Evolutionary conservation across 2,797 vertebrate genomes (phyloP).

Genomic region (Anguilla pacifica): DNA sequence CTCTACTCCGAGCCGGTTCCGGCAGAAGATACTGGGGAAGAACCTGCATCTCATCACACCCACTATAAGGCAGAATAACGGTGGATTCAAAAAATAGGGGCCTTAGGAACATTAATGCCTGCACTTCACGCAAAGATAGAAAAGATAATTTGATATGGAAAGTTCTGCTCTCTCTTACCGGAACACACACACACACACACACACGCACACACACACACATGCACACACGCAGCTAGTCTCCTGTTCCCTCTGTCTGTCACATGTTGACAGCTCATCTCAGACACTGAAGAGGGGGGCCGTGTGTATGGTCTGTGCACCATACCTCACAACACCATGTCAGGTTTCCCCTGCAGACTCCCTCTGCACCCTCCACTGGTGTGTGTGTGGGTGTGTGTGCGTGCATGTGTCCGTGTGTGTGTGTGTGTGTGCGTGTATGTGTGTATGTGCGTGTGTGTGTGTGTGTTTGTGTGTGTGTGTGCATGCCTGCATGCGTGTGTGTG

Average conservation of each 20-base stretch:
- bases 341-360: not conserved
- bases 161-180: not conserved
- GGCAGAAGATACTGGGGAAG: not conserved
- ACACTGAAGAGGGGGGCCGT: not conserved
- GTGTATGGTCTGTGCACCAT: not conserved
- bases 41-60: not conserved
- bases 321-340: slow-evolving; percentile 6
- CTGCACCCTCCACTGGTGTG: not conserved
- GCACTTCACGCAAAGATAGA: not conserved
- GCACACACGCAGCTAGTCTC: not conserved
- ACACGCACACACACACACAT: not conserved
- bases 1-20: not conserved
- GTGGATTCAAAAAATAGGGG: not conserved
- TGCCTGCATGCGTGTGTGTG: too few relatives aligned
- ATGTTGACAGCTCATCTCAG: not conserved
- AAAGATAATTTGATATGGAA: not conserved
- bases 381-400: not conserved
- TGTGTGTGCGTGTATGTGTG: too few relatives aligned
- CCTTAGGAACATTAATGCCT: not conserved
- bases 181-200: not conserved
- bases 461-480: too few relatives aligned
- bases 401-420: not conserved
- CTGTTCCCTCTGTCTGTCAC: not conserved
- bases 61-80: not conserved
- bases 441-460: too few relatives aligned